Evolutionary conservation across 2,888 invertebrate genomes (phyloP), one percentile per base, ranked within the genome.

Genomic region (Dioctria rufipes): DNA sequence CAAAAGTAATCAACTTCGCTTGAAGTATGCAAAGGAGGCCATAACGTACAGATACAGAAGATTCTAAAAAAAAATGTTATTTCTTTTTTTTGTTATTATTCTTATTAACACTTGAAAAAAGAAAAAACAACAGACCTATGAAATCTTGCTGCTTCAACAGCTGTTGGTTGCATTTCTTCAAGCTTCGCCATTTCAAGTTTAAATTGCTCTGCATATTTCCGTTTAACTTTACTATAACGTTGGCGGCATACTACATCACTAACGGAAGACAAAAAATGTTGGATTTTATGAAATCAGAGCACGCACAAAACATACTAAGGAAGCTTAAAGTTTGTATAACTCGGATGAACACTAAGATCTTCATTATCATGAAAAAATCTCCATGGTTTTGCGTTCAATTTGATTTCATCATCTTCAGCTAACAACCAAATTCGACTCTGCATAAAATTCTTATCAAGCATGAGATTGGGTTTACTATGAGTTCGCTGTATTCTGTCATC

Each of bases 81-180:
- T 46, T 4, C n/a, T 25, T 25, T 25, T 25, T 25, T 25, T 25
- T 25, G 25, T 25, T 25, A 25, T 25, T 25, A 25, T 25, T n/a
- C n/a, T n/a, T 65, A n/a, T 11, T 51, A 51, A 51, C 8, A 25
- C 25, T 25, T 25, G 25, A 25, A 25, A 25, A 25, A 25, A 25
- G 25, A 25, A 25, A n/a, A 60, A 6, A 60, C 5, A 60, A 3
- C 13, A 11, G n/a, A 75, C 75, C 60, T 37, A 11, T 75, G 25
- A 71, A 80, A 80, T 80, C 80, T 58, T 8, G 54, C 67, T 3
- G 80, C 80, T 39, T 80, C 80, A 49, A 51, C 49, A 4, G 67
- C 69, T 8, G 69, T 25, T 37, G 61, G 46, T n/a, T 69, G 80
- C 61, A 60, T 43, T 8, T 6, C 25, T 60, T 61, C 46, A 51